phyloP scores from a whole-genome alignment of 2,888 invertebrate species.

The Dicyrtoma fusca region DNA sequence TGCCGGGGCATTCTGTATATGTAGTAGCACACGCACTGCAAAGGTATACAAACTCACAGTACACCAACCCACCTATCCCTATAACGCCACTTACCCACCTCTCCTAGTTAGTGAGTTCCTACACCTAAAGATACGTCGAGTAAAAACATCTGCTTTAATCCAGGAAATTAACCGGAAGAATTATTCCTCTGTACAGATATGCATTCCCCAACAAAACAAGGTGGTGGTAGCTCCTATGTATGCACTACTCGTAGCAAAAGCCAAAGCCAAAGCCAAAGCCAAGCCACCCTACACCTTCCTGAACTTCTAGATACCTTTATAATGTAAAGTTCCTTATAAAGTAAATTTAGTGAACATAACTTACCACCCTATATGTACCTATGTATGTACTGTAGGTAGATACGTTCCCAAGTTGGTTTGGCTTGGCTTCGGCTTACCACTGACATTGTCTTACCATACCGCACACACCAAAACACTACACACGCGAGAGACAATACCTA shows the following conservation, averaged over 20 bases:
- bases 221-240: no score
- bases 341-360: no score
- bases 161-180: constrained; percentile 43
- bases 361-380: not conserved
- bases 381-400: no score
- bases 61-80: not conserved
- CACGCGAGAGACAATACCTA: constrained; percentile 19
- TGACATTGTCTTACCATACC: not conserved
- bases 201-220: not conserved
- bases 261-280: no score
- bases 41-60: no score
- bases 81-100: no score
- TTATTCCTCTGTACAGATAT: constrained; percentile 27
- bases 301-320: not conserved
- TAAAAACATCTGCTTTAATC: constrained; percentile 42
- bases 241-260: not conserved
- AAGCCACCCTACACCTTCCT: not conserved
- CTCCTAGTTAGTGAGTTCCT: no score
- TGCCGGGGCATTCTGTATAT: no score
- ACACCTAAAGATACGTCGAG: not conserved
- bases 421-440: no score
- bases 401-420: no score
- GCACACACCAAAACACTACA: constrained; percentile 12
- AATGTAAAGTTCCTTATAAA: no score
- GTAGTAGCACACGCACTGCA: no score